These are phyloP conservation scores for Megaustenia siamemsis DNA, from an alignment of 2,888 invertebrate genomes.

Conservation along the genomic window DNA sequence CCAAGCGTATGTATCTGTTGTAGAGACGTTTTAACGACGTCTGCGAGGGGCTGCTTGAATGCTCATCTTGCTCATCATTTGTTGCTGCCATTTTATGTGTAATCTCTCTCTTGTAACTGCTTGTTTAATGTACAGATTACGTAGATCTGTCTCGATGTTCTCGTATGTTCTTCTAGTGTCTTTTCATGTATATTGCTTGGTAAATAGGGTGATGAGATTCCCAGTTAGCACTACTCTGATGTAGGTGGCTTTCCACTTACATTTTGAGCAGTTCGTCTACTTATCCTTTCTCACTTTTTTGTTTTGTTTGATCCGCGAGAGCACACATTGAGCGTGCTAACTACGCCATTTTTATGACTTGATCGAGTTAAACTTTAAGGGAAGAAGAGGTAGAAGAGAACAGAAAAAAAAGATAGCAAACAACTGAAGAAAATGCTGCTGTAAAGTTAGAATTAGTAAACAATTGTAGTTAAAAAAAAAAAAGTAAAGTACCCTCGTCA, in stretches of 20 bases:
- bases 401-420: constrained; percentile 2
- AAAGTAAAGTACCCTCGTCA: no score
- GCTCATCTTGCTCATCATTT: background rate
- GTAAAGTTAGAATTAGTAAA: no score
- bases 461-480: no score
- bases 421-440: no score
- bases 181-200: background rate
- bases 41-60: background rate
- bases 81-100: background rate
- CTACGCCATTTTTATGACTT: no score
- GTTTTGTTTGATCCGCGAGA: no score
- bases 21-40: background rate
- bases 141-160: background rate
- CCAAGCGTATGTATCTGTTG: background rate
- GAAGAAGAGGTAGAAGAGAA: constrained; percentile 10
- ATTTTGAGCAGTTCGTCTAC: no score
- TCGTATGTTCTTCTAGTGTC: background rate
- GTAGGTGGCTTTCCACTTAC: background rate
- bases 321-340: no score
- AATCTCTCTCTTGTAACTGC: background rate
- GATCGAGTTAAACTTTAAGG: background rate
- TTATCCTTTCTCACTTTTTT: no score
- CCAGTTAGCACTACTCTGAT: background rate
- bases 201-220: background rate
- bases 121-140: background rate